Evolutionary conservation across 2,113 vertebrate species (phyloP).

Genomic region (Carlito syrichta): DNA sequence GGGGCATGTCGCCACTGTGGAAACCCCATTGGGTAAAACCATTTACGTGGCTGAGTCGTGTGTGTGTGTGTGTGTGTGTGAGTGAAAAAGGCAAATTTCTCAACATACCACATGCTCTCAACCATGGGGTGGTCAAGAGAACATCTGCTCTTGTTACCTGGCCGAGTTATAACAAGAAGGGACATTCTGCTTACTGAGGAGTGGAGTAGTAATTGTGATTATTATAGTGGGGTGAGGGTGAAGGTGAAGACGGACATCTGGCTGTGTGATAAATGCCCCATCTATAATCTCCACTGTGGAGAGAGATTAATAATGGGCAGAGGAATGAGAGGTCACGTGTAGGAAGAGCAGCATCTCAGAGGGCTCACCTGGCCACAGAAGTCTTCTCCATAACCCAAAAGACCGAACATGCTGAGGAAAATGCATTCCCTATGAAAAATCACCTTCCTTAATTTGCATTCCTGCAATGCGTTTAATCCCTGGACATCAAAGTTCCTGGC

Average conservation of each 20-base stretch:
- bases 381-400: rapidly evolving
- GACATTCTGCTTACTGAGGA: rapidly evolving
- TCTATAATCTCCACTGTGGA: neutral
- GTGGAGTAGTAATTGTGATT: neutral
- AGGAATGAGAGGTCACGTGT: rapidly evolving
- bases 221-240: rapidly evolving
- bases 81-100: neutral
- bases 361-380: neutral
- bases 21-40: rapidly evolving
- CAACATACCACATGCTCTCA: neutral
- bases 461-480: neutral
- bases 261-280: rapidly evolving
- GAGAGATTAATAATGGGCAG: rapidly evolving
- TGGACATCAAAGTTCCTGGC: neutral
- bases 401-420: rapidly evolving
- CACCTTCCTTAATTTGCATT: neutral
- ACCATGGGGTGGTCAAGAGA: rapidly evolving
- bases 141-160: neutral
- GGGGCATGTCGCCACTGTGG: rapidly evolving
- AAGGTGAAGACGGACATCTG: rapidly evolving
- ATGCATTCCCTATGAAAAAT: rapidly evolving
- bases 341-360: rapidly evolving
- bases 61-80: rapidly evolving
- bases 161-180: too few relatives aligned
- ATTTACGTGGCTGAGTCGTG: rapidly evolving